These are phyloP conservation scores for Plemyria rubiginata DNA, from an alignment of 2,888 invertebrate species.

Conservation along the genomic window DNA sequence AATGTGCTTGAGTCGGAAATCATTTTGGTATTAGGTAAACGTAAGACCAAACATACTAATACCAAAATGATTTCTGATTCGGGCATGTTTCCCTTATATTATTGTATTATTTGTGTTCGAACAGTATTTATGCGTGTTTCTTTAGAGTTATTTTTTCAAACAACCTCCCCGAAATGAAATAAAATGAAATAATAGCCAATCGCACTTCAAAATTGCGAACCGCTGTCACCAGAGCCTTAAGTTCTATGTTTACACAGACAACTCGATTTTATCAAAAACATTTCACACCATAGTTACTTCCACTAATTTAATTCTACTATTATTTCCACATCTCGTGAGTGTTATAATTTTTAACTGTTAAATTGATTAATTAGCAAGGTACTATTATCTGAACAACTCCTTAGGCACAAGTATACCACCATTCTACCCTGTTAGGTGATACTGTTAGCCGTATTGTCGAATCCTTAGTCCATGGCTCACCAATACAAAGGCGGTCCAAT, in stretches of 20 bases:
- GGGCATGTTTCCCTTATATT: too few species aligned
- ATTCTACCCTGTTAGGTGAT: conserved; percentile 35
- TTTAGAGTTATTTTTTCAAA: too few species aligned
- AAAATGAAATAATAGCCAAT: too few species aligned
- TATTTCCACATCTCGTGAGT: conserved; percentile 2
- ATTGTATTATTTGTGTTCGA: too few species aligned
- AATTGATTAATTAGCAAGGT: background rate
- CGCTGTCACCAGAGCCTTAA: too few species aligned
- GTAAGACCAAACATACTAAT: too few species aligned
- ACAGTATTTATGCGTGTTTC: too few species aligned
- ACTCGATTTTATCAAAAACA: conserved; percentile 32
- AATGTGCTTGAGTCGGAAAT: too few species aligned
- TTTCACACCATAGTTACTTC: conserved; percentile 14
- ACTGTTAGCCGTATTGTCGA: conserved; percentile 28
- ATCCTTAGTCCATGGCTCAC: conserved; percentile 7
- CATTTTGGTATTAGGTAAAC: too few species aligned
- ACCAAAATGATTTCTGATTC: too few species aligned
- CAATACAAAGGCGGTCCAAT: background rate
- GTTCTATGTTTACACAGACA: conserved; percentile 45
- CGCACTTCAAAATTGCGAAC: too few species aligned
- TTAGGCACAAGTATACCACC: conserved; percentile 19
- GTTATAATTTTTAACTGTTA: background rate
- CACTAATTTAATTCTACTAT: background rate
- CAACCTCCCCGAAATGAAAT: too few species aligned
- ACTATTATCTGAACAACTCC: conserved; percentile 16